Evolutionary conservation across 1,140 invertebrate genomes (phyloP).

Genomic region (Drosophila watanabei): DNA sequence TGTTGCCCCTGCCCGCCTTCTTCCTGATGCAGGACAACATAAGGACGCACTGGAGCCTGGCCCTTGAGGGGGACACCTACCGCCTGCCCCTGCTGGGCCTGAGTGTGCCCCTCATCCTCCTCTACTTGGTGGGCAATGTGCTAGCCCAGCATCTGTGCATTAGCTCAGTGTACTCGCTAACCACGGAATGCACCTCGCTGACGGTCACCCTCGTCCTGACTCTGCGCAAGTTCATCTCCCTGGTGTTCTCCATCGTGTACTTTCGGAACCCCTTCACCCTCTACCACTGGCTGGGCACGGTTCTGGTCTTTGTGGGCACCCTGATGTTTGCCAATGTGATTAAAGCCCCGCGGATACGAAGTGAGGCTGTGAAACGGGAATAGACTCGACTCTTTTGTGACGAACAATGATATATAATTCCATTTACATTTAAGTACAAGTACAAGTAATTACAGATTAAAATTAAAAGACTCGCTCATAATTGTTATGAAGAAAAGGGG

Average conservation of each 20-base stretch:
- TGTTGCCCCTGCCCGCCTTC: slow-evolving; percentile 74
- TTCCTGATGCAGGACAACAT: slow-evolving; percentile 89
- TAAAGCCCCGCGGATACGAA: slow-evolving; percentile 2
- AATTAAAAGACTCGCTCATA: slow-evolving; percentile 65
- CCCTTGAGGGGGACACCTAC: slow-evolving; percentile 62
- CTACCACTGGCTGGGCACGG: slow-evolving; percentile 96
- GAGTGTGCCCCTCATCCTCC: slow-evolving; percentile 90
- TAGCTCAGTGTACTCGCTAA: slow-evolving; percentile 97
- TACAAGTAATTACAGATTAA: slow-evolving; percentile 59
- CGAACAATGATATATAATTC: slow-evolving; percentile 39
- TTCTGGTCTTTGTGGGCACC: slow-evolving; percentile 96
- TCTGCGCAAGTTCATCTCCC: slow-evolving; percentile 96
- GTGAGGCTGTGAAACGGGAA: slow-evolving; percentile 40
- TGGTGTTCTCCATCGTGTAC: slow-evolving; percentile 98
- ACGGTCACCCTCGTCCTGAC: slow-evolving; percentile 98
- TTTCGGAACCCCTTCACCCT: slow-evolving; percentile 97
- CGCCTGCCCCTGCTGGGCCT: slow-evolving; percentile 85
- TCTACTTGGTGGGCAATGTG: slow-evolving; percentile 94
- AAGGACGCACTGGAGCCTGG: slow-evolving; percentile 85
- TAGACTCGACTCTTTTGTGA: slow-evolving; percentile 21
- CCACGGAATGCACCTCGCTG: slow-evolving; percentile 96
- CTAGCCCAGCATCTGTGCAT: slow-evolving; percentile 98
- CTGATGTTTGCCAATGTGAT: slow-evolving; percentile 90
- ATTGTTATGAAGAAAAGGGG: slow-evolving; percentile 38
- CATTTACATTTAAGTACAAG: slow-evolving; percentile 78